These are phyloP conservation scores for Pachycephala philippinensis DNA, from an alignment of 2,113 vertebrate genomes.

Conservation along the genomic window DNA sequence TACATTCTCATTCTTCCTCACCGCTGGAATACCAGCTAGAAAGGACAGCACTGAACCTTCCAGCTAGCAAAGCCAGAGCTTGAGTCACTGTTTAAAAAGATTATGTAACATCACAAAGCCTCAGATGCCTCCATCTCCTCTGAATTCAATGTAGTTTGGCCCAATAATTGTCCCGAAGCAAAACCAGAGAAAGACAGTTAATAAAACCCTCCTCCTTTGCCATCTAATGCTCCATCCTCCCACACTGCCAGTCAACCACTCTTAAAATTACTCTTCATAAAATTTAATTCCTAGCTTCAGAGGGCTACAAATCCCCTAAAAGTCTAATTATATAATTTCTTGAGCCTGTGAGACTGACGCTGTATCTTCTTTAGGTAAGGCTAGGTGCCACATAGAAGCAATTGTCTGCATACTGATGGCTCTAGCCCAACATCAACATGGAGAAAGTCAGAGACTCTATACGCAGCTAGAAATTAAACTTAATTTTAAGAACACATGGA, in stretches of 20 bases:
- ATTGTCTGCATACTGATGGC: conserved; percentile 27
- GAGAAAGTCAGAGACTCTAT: neutral
- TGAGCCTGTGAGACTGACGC: neutral
- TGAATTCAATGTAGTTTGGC: neutral
- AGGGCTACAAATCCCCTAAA: neutral
- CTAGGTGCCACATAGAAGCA: neutral
- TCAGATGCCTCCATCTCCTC: neutral
- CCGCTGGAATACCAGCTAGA: neutral
- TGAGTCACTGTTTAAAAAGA: neutral
- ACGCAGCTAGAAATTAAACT: conserved; percentile 20
- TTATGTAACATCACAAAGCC: neutral
- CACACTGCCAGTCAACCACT: neutral
- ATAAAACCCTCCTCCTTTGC: neutral
- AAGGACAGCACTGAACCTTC: neutral
- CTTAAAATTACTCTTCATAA: neutral
- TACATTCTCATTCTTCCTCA: neutral
- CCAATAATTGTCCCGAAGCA: neutral
- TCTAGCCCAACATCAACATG: conserved; percentile 36
- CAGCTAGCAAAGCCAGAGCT: neutral
- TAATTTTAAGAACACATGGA: conserved; percentile 24
- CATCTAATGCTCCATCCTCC: neutral
- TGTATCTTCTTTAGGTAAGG: conserved; percentile 8
- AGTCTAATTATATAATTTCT: neutral
- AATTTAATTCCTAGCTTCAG: conserved; percentile 22
- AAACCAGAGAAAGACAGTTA: neutral